These are phyloP conservation scores for Ornithorhynchus anatinus DNA, from an alignment of 2,113 vertebrate species.

Conservation along the genomic window DNA sequence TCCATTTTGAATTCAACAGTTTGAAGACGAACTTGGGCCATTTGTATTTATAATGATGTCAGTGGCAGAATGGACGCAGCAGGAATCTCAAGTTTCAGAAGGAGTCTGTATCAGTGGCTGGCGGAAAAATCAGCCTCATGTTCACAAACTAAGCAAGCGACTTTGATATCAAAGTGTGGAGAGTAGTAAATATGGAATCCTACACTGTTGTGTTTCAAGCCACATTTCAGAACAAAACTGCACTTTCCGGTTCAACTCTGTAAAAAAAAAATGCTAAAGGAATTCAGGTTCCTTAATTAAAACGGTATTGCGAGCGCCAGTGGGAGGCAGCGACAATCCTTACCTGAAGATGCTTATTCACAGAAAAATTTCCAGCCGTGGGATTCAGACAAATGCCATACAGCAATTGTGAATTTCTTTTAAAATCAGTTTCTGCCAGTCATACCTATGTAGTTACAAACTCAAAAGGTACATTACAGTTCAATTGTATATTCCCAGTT, in stretches of 20 bases:
- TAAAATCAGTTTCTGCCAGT: slow-evolving; percentile 87
- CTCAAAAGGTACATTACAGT: slow-evolving; percentile 82
- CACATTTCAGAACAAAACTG: slow-evolving; percentile 15
- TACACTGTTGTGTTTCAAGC: slow-evolving; percentile 2
- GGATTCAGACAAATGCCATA: slow-evolving; percentile 91
- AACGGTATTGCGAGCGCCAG: slow-evolving; percentile 57
- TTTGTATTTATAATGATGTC: slow-evolving; percentile 35
- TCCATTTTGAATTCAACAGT: slow-evolving; percentile 17
- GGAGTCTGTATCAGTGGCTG: slow-evolving; percentile 42
- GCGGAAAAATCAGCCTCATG: slow-evolving; percentile 21
- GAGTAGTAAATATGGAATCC: slow-evolving; percentile 25
- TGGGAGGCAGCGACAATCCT: slow-evolving; percentile 54
- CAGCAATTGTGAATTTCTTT: slow-evolving; percentile 93
- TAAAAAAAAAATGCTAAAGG: slow-evolving; percentile 44
- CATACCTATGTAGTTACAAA: slow-evolving; percentile 91
- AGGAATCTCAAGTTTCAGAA: slow-evolving; percentile 47
- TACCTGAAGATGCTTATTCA: slow-evolving; percentile 89
- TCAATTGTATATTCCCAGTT: slow-evolving; percentile 84
- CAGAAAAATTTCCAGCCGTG: slow-evolving; percentile 90
- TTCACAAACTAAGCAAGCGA: slow-evolving; percentile 52
- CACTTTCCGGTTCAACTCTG: slow-evolving; percentile 27
- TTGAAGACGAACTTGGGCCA: slow-evolving; percentile 32
- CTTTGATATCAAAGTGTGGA: slow-evolving; percentile 37
- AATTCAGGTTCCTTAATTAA: slow-evolving; percentile 66
- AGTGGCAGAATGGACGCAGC: slow-evolving; percentile 56